Percentiles rank a stretch among this genome's conserved stretches.
phyloP scores from a whole-genome alignment of 2,113 vertebrate species.

The Lagopus leucura region DNA sequence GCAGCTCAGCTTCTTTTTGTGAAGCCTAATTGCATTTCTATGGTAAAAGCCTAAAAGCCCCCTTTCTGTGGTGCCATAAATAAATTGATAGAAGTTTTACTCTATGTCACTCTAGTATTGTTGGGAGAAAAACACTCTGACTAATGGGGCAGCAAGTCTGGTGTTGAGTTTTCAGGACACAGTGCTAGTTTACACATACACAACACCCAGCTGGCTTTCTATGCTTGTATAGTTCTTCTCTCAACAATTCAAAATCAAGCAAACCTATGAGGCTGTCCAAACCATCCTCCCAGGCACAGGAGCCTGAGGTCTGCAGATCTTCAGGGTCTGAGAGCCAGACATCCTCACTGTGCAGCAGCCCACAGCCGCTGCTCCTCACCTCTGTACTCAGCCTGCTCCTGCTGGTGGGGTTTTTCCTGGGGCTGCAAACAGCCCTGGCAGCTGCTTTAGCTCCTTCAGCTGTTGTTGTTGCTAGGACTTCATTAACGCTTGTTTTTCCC shows the following conservation, averaged over 20 bases:
- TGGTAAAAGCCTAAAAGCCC: no score
- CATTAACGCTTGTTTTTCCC: not conserved
- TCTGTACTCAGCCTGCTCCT: fast-evolving
- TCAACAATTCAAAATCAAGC: not conserved
- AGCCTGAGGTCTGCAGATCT: not conserved
- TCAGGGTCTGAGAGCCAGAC: not conserved
- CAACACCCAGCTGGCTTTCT: not conserved
- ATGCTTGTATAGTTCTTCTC: not conserved
- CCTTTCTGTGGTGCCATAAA: not conserved
- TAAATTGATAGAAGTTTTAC: not conserved
- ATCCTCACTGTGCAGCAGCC: not conserved
- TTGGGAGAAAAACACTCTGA: no score
- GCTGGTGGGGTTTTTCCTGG: not conserved
- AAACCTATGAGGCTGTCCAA: not conserved
- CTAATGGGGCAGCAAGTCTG: not conserved
- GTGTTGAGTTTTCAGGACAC: not conserved
- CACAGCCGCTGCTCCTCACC: fast-evolving
- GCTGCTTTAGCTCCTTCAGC: not conserved
- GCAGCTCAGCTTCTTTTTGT: not conserved
- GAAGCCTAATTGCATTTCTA: not conserved
- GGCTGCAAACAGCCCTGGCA: not conserved
- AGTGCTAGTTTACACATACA: fast-evolving
- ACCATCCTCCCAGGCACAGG: not conserved
- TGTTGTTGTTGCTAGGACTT: not conserved
- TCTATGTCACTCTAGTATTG: not conserved